Evolutionary conservation across 2,888 invertebrate species (phyloP).

Genomic region (Philhelius pedissequus): DNA sequence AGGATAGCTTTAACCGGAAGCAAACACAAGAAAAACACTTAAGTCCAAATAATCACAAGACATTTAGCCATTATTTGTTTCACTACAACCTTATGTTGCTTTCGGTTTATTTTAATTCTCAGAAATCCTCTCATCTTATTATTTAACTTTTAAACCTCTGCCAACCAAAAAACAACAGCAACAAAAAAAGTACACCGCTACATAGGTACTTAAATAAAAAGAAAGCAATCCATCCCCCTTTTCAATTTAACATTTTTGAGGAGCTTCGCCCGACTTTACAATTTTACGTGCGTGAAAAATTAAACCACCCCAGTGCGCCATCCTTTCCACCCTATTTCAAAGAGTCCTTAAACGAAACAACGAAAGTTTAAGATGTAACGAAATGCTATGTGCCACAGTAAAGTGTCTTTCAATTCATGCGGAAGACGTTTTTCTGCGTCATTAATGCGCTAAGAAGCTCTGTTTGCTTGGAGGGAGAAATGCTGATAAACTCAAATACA

Average conservation of each 20-base stretch:
- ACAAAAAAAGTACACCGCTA: neutral
- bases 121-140: neutral
- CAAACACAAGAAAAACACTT: neutral
- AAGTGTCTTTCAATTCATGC: constrained; percentile 21
- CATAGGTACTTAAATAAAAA: too few species aligned
- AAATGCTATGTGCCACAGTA: constrained; percentile 24
- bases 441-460: constrained; percentile 17
- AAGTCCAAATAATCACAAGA: constrained; percentile 6
- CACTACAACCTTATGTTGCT: neutral
- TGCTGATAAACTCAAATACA: neutral
- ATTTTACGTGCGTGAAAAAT: constrained; percentile 10
- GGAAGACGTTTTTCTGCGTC: constrained; percentile 46
- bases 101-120: constrained; percentile 5
- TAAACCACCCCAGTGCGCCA: neutral
- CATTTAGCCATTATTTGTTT: neutral
- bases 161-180: neutral
- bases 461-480: neutral
- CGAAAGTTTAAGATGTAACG: constrained; percentile 35
- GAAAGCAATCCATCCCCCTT: neutral
- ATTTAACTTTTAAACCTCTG: neutral
- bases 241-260: constrained; percentile 4
- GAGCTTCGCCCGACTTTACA: neutral
- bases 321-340: too few species aligned
- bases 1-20: neutral
- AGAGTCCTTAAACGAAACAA: neutral